These are phyloP conservation scores for human (Homo sapiens) DNA, from an alignment of 2,113 vertebrate species.

Conservation along the genomic window GRCh38 chr6:61810001-61810500, in stretches of 20 bases:
- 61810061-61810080: not conserved
- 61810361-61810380: not conserved
- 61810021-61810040: not conserved
- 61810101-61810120: not conserved
- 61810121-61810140: not conserved
- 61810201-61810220: not conserved
- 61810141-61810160: not conserved
- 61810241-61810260: not conserved
- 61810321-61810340: not conserved
- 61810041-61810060: not conserved
- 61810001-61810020: not conserved
- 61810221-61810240: not conserved
- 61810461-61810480: not conserved
- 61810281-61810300: not conserved
- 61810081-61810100: not conserved
- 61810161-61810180: not conserved
- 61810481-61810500: not conserved
- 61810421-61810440: not conserved
- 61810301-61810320: not conserved
- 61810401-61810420: not conserved
- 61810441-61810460: not conserved
- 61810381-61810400: not conserved
- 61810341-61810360: not conserved
- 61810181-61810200: not conserved
- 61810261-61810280: not conserved